Base-by-base conservation (phyloP, 1,140 invertebrate genomes). In the Laupala kohalensis region DNA sequence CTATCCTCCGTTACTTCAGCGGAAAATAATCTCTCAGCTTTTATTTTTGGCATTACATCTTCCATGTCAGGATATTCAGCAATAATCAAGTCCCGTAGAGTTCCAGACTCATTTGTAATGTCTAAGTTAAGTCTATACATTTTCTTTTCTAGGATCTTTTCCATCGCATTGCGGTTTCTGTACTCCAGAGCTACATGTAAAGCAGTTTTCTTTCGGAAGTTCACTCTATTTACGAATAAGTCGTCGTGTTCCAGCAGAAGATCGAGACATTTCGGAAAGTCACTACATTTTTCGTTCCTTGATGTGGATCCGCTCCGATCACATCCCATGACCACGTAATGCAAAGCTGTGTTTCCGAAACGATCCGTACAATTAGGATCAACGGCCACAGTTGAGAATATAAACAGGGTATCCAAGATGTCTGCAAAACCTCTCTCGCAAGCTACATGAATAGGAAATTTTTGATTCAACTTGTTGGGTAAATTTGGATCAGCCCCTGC, bases 401-500 rank as follows among this genome's bases (percentile, higher is more conserved):
- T n/a, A 13, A 91, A 74, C 6, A 92, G 77, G 5, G 78, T 75
- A 25, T 78, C 74, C 4, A 92, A 72, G 9, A 85, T 85, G 5
- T 83, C 78, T 2, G 79, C 76, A 75, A 89, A 83, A 37, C 83
- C 82, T 4, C 79, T 82, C 76, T 89, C 84, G 2, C 84, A 82
- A 1, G 88, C 88, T 71, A 88, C 89, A 79, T 89, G 90, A 64
- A 92, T 82, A 0, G 89, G 87, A 2, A 85, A 84, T 73, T 86
- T 86, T 53, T 86, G 84, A 5, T 85, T 81, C 1, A 83, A 84
- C 75, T 83, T 84, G 77, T 87, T 87, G 6, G 87, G 78, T 76
- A 78, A 84, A 76, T 90, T 90, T 0, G 87, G 84, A 79, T 89
- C 82, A 0, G 87, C 88, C 37, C 88, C 87, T 72, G 86, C 80